Conservation (phyloP, 2,113 vertebrate species). For the Motacilla alba region DNA sequence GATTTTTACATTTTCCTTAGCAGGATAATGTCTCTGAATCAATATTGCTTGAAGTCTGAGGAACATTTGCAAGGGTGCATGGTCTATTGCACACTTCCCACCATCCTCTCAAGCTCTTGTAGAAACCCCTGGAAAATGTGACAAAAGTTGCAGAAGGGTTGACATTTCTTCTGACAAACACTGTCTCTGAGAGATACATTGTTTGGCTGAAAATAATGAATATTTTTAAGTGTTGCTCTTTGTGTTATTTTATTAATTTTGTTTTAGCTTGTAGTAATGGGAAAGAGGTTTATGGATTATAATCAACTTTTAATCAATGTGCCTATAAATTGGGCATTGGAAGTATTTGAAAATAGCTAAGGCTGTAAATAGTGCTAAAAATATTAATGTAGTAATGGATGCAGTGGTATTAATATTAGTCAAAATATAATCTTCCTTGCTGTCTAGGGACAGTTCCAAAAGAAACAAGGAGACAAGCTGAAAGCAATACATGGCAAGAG, state of each 20-base stretch:
- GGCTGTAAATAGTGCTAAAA: not conserved
- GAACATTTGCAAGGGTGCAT: fast-evolving
- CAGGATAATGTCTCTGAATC: not conserved
- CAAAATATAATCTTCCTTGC: not conserved
- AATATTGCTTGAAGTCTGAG: not conserved
- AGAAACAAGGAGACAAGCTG: not conserved
- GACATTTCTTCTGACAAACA: not conserved
- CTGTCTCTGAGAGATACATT: not conserved
- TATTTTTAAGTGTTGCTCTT: not conserved
- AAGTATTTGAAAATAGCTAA: not conserved
- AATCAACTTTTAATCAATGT: not conserved
- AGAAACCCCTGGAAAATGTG: not conserved
- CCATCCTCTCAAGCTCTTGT: not conserved
- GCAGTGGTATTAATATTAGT: not conserved
- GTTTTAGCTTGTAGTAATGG: not conserved
- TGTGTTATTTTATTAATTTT: not conserved
- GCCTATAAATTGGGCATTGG: not conserved
- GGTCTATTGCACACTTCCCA: not conserved
- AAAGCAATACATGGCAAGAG: not conserved
- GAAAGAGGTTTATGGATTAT: not conserved
- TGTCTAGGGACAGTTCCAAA: not conserved
- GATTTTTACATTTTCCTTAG: not conserved
- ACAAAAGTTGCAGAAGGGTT: not conserved
- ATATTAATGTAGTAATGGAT: not conserved
- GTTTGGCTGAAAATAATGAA: not conserved